Base-by-base conservation (phyloP, 2,113 vertebrate genomes). In the Ptychochromis oligacanthus region DNA sequence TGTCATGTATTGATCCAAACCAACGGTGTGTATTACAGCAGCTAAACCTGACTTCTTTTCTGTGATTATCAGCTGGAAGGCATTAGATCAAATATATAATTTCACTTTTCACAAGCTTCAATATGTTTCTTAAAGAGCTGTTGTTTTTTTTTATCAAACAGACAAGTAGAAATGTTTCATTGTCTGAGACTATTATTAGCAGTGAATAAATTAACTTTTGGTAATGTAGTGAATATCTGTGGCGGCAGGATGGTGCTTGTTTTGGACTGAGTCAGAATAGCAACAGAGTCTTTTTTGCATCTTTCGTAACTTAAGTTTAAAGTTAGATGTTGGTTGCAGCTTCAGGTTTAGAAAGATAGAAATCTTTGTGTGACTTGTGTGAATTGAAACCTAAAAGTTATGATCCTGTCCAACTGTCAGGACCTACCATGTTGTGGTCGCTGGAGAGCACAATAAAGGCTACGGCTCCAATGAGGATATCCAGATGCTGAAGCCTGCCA, bases 361-460 rank as follows among this genome's bases (percentile, higher is more conserved):
- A 15, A 5, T 14, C 46, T 49, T 49, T 6, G 12, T 64, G 36
- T 40, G 36, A 15, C 40, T 15, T 40, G 28, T 6, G 36, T 36
- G 5, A 34, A 24, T 9, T 24, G 64, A 26, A 20, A 24, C 24
- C 55, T 22, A 38, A 77, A 82, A 52, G 10, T 22, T 34, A 0
- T 14, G 0, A 34, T 64, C 54, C 52, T 75, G 38, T 76, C 36
- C 81, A 60, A 24, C 75, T 78, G 20, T 38, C 61, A 98, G 97
- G 82, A 96, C 94, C 13, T 94, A 95, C 4, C 91, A 98, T 78
- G 38, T 55, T 1, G 97, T 98, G 74, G 85, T 98, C 18, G 91
- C 94, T n/a, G 97, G 97, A 1, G 96, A 97, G 38, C 97, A 97
- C 31, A 82, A 97, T 86, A 95, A 93, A 82, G 89, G 91, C 40